Evolutionary conservation across 1,140 invertebrate species (phyloP).

Genomic region (Procambarus virginalis): DNA sequence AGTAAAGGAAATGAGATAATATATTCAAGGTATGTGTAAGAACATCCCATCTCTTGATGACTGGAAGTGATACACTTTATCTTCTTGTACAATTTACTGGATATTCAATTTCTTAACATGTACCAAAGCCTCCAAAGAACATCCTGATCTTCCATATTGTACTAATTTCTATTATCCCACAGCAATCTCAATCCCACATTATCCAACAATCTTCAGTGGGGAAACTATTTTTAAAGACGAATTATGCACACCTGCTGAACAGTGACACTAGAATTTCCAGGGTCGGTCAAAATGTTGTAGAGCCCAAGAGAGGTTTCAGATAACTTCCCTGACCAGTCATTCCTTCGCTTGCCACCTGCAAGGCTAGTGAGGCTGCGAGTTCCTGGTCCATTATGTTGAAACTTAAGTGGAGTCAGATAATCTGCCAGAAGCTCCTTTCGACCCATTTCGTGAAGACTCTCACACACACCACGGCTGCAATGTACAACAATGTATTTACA

Average conservation of each 20-base stretch:
- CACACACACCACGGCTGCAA: conserved; percentile 72
- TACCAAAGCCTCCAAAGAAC: no score
- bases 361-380: conserved; percentile 70
- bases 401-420: conserved; percentile 72
- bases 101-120: no score
- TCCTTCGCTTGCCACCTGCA: conserved; percentile 57
- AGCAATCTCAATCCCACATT: no score
- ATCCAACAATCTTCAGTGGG: no score
- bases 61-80: no score
- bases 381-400: conserved; percentile 69
- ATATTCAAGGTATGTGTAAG: no score
- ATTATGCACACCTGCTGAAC: conserved; percentile 27
- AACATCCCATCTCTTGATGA: no score
- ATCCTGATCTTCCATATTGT: no score
- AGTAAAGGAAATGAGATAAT: background rate
- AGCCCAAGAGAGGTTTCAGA: conserved; percentile 51
- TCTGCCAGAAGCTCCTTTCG: conserved; percentile 73
- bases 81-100: no score
- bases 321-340: conserved; percentile 49
- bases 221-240: no score
- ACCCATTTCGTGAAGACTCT: conserved; percentile 71
- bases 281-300: conserved; percentile 24
- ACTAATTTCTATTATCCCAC: no score
- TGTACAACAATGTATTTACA: no score
- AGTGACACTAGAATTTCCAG: conserved; percentile 36